These are phyloP conservation scores for Osmerus eperlanus DNA, from an alignment of 2,113 vertebrate species.

Conservation along the genomic window DNA sequence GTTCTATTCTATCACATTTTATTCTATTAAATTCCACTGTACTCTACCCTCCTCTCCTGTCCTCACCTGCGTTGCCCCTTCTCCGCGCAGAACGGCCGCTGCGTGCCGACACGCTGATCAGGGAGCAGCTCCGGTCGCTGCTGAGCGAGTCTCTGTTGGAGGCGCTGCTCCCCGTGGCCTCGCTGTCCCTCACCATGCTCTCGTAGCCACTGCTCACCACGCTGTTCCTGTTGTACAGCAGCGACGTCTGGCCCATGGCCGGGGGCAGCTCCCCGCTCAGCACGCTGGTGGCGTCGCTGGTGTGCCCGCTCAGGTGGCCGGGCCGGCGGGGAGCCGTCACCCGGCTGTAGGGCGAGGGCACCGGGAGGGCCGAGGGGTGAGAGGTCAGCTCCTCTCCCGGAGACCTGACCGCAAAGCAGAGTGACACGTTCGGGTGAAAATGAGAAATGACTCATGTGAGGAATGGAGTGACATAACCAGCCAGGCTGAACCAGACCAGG, in stretches of 20 bases:
- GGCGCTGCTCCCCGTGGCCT: constrained; percentile 83
- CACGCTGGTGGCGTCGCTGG: constrained; percentile 95
- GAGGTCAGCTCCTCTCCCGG: constrained; percentile 32
- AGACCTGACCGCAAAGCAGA: background rate
- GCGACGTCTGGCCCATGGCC: constrained; percentile 93
- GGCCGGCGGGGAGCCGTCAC: constrained; percentile 88
- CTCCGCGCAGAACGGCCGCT: constrained; percentile 85
- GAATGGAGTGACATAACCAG: too few relatives aligned
- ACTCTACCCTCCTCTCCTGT: background rate
- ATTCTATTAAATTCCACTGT: background rate
- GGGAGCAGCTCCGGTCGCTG: constrained; percentile 66
- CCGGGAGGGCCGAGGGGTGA: constrained; percentile 50
- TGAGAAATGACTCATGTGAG: too few relatives aligned
- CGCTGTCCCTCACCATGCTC: constrained; percentile 91
- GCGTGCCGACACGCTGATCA: constrained; percentile 48
- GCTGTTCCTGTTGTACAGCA: constrained; percentile 91
- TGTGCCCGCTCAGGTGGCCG: constrained; percentile 86
- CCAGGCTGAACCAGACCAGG: too few relatives aligned
- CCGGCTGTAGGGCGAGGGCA: constrained; percentile 92
- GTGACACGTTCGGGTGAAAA: background rate
- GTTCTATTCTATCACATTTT: background rate
- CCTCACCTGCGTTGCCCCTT: constrained; percentile 79
- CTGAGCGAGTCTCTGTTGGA: constrained; percentile 82
- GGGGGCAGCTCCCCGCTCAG: constrained; percentile 94
- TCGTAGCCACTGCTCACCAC: constrained; percentile 85